Conservation (phyloP, 1,140 invertebrate genomes). For the Drosophila navojoa region DNA sequence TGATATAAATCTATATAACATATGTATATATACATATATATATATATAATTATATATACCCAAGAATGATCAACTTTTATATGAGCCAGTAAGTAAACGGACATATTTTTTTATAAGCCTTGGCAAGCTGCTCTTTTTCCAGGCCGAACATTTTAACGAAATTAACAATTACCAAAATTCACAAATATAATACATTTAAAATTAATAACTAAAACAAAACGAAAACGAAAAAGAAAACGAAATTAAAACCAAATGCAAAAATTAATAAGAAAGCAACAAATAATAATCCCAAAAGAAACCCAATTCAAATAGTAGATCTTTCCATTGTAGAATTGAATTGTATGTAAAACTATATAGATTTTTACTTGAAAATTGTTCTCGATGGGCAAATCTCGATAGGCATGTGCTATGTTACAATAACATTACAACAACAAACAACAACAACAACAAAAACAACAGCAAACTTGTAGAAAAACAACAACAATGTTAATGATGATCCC, state of each 20-base stretch:
- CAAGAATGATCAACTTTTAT: slow-evolving; percentile 74
- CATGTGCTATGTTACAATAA: slow-evolving; percentile 3
- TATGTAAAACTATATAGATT: slow-evolving; percentile 54
- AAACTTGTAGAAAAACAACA: slow-evolving; percentile 13
- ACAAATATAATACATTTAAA: slow-evolving; percentile 13
- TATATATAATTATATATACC: slow-evolving; percentile 63
- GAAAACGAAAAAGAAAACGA: slow-evolving; percentile 11
- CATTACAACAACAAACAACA: slow-evolving; percentile 10
- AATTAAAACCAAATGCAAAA: slow-evolving; percentile 28
- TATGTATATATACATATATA: slow-evolving; percentile 49
- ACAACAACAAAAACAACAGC: slow-evolving; percentile 1
- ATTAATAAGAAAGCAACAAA: slow-evolving; percentile 33
- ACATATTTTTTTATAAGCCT: slow-evolving; percentile 78
- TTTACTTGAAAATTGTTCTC: slow-evolving; percentile 42
- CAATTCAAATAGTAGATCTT: slow-evolving; percentile 76
- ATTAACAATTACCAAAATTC: slow-evolving; percentile 59
- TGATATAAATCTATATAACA: slow-evolving; percentile 62
- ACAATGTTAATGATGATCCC: slow-evolving; percentile 7
- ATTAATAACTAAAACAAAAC: neutral
- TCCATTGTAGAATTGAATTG: slow-evolving; percentile 72
- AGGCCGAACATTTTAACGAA: slow-evolving; percentile 74
- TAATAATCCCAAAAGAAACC: slow-evolving; percentile 32
- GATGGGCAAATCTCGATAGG: slow-evolving; percentile 22
- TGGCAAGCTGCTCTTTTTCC: slow-evolving; percentile 73
- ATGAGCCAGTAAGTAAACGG: slow-evolving; percentile 77